Base-by-base conservation (phyloP, 2,797 vertebrate genomes). In the Carapus acus region DNA sequence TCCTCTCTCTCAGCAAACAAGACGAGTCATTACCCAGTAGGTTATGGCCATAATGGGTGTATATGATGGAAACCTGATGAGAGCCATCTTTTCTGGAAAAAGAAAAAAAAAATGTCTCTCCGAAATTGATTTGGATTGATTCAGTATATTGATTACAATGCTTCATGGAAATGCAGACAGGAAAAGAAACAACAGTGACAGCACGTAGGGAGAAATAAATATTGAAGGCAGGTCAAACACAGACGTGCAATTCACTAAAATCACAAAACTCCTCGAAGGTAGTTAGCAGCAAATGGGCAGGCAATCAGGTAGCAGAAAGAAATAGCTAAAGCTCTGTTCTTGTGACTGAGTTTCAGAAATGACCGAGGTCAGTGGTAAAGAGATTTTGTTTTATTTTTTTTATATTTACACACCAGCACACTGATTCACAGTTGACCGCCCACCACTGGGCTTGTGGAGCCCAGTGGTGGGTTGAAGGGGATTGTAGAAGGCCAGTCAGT, bases 1-100 rank as follows among this genome's bases (percentile, higher is more conserved):
- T 19, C 38, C 23, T 56, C 41, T 9, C 7, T 45, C 42, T 57
- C n/a, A 39, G 47, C 52, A 22, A 52, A 40, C 37, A 43, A 68
- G 55, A 49, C 37, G 54, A 58, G 50, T 51, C 44, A 29, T 11
- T 4, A 46, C 17, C 24, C 9, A 9, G 5, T 9, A 27, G 24
- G 24, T 27, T 4, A 27, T 27, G 9, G 5, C 9, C 4, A 31
- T 33, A 18, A 31, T 13, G 24, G 9, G 33, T 16, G 19, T 18
- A 18, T 33, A 14, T 18, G 27, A 46, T 27, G 29, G 11, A 33
- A 46, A 46, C 9, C 27, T 29, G 11, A 29, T 29, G 27, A n/a
- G n/a, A n/a, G n/a, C n/a, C n/a, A n/a, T n/a, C n/a, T n/a, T n/a
- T n/a, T n/a, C n/a, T 27, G 24, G 24, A 27, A 9, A 27, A 33